A percentile compares a stretch with the other conserved stretches of the same genome.
Conservation (phyloP, 2,797 vertebrate genomes). For the Catostomus latipinnis region DNA sequence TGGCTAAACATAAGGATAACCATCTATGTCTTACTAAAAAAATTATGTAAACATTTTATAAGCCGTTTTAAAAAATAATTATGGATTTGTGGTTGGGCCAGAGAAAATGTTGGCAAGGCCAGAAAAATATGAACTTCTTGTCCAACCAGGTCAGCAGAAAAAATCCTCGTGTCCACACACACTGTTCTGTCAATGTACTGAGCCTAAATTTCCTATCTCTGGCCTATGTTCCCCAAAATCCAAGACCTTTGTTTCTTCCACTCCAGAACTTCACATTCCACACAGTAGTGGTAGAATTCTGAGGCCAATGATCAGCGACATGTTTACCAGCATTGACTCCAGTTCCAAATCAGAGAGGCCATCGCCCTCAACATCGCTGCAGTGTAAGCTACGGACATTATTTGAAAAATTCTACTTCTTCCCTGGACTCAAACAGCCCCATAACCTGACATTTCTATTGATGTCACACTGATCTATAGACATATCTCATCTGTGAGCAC, state of each 20-base stretch:
- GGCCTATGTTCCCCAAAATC: neutral
- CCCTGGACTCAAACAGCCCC: neutral
- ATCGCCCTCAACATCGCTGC: neutral
- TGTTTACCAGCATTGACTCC: neutral
- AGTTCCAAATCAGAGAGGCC: neutral
- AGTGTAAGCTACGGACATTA: neutral
- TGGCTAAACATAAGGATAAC: too few species aligned
- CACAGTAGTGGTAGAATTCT: constrained; percentile 5
- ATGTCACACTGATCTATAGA: neutral
- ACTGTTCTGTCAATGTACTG: constrained; percentile 12
- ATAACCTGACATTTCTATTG: neutral
- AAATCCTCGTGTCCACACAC: neutral
- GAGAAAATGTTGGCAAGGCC: too few species aligned
- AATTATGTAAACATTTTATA: too few species aligned
- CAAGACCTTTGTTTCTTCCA: neutral
- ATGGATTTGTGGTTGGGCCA: too few species aligned
- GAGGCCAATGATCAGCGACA: neutral
- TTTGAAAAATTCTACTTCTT: neutral
- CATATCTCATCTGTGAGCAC: too few species aligned
- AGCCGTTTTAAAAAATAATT: too few species aligned
- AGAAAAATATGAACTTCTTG: too few species aligned
- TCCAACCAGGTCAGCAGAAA: too few species aligned
- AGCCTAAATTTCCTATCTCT: neutral
- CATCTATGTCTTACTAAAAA: too few species aligned
- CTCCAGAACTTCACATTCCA: constrained; percentile 13